These are phyloP conservation scores for Ceyx melanurus DNA, from an alignment of 2,113 vertebrate species.

Conservation along the genomic window DNA sequence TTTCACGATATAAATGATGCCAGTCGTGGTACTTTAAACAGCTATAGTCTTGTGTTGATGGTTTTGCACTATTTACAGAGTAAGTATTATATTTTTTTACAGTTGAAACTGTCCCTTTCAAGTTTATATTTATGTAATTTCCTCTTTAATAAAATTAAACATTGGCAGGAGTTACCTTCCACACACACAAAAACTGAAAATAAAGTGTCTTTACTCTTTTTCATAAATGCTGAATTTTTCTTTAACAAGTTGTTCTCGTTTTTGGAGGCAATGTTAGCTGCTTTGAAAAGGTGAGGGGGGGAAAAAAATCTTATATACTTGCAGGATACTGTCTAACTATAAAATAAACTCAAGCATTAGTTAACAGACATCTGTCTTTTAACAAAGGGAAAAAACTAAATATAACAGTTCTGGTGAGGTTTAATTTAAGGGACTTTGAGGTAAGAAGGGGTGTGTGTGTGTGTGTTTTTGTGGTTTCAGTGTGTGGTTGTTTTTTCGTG, in stretches of 20 bases:
- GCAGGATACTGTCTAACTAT: neutral
- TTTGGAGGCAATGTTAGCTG: neutral
- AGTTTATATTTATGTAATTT: neutral
- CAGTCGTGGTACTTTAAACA: constrained; percentile 95
- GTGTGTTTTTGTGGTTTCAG: no score
- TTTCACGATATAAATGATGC: constrained; percentile 92
- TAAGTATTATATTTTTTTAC: constrained; percentile 74
- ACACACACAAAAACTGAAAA: neutral
- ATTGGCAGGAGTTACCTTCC: neutral
- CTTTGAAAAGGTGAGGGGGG: neutral
- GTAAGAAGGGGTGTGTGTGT: no score
- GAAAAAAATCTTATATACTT: neutral
- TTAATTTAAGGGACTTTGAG: neutral
- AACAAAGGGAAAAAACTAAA: neutral
- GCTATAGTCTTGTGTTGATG: constrained; percentile 96
- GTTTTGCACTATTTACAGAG: constrained; percentile 98
- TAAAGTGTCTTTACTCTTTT: neutral
- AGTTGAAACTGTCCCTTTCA: neutral
- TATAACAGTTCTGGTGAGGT: neutral
- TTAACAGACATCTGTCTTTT: neutral
- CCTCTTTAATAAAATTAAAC: neutral
- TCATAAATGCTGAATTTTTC: neutral
- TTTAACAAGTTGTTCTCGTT: neutral
- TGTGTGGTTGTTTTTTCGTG: neutral
- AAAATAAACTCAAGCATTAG: constrained; percentile 35